Conservation (phyloP, 1,140 invertebrate species). For the Muscidifurax raptorellus region DNA sequence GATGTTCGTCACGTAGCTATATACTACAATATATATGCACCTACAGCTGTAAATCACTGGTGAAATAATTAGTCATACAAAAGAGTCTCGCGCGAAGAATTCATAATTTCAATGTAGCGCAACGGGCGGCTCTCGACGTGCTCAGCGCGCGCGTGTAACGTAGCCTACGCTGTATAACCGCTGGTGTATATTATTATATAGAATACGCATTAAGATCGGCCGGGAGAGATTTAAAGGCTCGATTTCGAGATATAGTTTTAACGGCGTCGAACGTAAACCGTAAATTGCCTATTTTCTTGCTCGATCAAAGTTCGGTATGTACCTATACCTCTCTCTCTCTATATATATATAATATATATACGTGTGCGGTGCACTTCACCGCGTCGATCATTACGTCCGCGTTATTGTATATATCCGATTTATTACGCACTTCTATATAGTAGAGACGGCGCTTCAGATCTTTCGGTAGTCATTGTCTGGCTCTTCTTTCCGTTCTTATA, state of each 20-base stretch:
- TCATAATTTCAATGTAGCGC: not conserved
- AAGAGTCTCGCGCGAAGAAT: not conserved
- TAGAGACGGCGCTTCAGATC: not conserved
- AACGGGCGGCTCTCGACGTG: not conserved
- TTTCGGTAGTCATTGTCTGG: not conserved
- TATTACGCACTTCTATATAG: not conserved
- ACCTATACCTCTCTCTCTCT: not conserved
- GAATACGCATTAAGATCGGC: conserved; percentile 31
- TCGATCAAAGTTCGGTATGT: not conserved
- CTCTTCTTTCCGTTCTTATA: not conserved
- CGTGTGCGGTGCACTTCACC: not conserved
- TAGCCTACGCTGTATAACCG: too few relatives aligned
- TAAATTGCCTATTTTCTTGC: conserved; percentile 22
- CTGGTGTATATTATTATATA: not conserved
- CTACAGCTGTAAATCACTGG: not conserved
- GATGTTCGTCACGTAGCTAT: not conserved
- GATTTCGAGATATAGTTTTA: conserved; percentile 5
- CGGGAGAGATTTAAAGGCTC: not conserved
- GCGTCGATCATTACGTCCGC: not conserved
- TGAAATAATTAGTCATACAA: not conserved
- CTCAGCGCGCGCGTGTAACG: too few relatives aligned
- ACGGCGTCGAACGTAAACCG: not conserved
- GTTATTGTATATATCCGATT: not conserved
- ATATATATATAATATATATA: not conserved
- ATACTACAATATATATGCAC: too few relatives aligned